Evolutionary conservation across 2,113 vertebrate species (phyloP).

Genomic region (Periophthalmodon schlosseri): DNA sequence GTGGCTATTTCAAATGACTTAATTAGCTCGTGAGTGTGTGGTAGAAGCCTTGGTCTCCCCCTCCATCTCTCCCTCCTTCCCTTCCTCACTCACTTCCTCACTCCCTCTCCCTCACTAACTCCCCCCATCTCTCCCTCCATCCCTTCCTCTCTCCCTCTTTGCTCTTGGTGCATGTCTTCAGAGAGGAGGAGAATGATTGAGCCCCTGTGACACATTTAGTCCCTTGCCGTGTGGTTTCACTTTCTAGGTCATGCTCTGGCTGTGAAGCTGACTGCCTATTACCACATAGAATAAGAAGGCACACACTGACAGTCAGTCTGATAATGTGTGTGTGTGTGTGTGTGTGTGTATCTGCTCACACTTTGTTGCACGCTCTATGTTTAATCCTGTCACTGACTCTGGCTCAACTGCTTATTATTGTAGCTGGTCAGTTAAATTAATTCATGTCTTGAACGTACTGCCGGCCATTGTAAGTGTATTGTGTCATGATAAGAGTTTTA

Average conservation of each 20-base stretch:
- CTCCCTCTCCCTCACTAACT: slow-evolving; percentile 3
- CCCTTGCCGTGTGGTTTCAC: slow-evolving; percentile 72
- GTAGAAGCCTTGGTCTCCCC: slow-evolving; percentile 29
- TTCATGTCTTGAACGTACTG: background rate
- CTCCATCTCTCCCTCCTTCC: background rate
- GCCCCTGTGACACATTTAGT: slow-evolving; percentile 75
- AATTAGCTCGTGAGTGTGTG: slow-evolving; percentile 77
- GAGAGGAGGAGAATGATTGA: slow-evolving; percentile 72
- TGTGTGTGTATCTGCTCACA: slow-evolving; percentile 8
- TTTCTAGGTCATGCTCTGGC: slow-evolving; percentile 81
- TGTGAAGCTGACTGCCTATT: slow-evolving; percentile 69
- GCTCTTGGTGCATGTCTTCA: slow-evolving; percentile 36
- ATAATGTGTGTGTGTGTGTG: slow-evolving; percentile 12
- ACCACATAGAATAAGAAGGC: slow-evolving; percentile 66
- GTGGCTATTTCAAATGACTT: slow-evolving; percentile 82
- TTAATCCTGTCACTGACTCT: slow-evolving; percentile 40
- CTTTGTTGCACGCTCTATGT: slow-evolving; percentile 15
- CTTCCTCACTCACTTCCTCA: background rate
- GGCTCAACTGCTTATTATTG: slow-evolving; percentile 28
- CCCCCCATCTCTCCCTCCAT: background rate
- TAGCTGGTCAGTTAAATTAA: background rate
- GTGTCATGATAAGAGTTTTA: background rate
- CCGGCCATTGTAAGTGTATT: background rate
- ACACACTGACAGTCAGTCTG: slow-evolving; percentile 31
- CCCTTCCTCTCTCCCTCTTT: slow-evolving; percentile 21